Evolutionary conservation across 2,113 vertebrate species (phyloP).

Genomic region (Pterocles gutturalis): DNA sequence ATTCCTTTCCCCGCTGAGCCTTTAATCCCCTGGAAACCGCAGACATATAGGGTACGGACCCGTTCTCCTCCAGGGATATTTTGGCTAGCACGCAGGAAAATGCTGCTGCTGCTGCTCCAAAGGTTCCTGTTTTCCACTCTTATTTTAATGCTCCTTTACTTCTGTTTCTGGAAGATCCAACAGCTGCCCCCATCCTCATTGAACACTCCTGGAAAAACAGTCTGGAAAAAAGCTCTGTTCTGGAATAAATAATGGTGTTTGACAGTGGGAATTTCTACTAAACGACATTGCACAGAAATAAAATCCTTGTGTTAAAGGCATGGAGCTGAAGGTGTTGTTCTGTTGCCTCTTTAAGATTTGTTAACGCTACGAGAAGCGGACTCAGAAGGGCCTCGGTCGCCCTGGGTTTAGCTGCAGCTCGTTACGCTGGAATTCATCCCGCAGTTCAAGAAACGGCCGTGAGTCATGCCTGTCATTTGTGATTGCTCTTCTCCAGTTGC

Average conservation of each 20-base stretch:
- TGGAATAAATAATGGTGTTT: fast-evolving
- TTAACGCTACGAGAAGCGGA: fast-evolving
- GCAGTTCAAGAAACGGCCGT: fast-evolving
- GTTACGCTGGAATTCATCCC: neutral
- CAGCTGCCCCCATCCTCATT: neutral
- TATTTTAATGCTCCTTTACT: neutral
- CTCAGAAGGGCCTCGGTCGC: neutral
- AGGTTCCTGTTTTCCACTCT: neutral
- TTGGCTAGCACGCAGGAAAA: neutral
- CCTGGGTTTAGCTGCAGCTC: neutral
- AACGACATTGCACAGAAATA: fast-evolving
- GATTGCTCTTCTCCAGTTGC: neutral
- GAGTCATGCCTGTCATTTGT: neutral
- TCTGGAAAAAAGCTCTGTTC: neutral
- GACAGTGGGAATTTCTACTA: neutral
- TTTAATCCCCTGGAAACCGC: neutral
- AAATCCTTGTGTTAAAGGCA: fast-evolving
- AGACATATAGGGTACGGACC: fast-evolving
- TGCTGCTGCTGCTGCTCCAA: neutral
- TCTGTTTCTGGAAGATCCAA: neutral
- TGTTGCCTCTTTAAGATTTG: fast-evolving
- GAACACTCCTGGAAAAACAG: fast-evolving
- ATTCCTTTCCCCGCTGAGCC: neutral
- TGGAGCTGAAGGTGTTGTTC: neutral
- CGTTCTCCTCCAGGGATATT: fast-evolving